A percentile compares a stretch with the other conserved stretches of the same genome.
These are phyloP conservation scores for Luidia sarsii DNA, from an alignment of 53 echinoderm and acorn worm species.

Conservation along the genomic window DNA sequence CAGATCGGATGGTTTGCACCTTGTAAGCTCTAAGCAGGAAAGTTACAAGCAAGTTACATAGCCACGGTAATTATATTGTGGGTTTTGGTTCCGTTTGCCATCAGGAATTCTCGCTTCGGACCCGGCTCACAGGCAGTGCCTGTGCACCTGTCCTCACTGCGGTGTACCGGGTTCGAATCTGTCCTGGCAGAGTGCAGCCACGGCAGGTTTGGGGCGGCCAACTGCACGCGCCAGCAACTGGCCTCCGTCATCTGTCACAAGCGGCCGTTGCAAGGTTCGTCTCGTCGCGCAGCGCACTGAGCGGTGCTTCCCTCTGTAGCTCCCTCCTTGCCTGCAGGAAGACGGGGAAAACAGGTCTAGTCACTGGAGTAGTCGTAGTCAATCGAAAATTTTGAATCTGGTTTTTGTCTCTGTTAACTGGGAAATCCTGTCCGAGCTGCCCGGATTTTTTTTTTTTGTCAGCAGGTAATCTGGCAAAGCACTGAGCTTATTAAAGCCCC, in stretches of 20 bases:
- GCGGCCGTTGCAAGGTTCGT: background rate
- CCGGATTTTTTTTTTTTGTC: too few species aligned
- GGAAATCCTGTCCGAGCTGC: too few species aligned
- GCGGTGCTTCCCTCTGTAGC: background rate
- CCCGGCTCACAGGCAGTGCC: background rate
- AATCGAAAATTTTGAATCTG: too few species aligned
- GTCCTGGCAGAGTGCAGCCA: slow-evolving; percentile 33
- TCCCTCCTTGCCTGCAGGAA: background rate
- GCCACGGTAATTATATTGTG: too few species aligned
- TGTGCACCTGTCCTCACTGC: background rate
- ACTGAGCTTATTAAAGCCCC: too few species aligned
- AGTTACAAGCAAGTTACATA: too few species aligned
- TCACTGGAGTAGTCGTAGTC: too few species aligned
- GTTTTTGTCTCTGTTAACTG: too few species aligned
- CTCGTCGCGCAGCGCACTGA: background rate
- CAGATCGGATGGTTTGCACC: too few species aligned
- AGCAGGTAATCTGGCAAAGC: too few species aligned
- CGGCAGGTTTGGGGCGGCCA: background rate
- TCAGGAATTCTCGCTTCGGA: background rate
- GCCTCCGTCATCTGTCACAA: background rate
- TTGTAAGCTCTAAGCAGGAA: too few species aligned
- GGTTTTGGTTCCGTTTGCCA: too few species aligned
- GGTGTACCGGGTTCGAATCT: slow-evolving; percentile 6
- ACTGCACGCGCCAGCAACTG: background rate
- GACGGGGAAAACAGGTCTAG: background rate